A percentile compares a stretch with the other conserved stretches of the same genome.
Evolutionary conservation across 2,888 invertebrate species (phyloP).

Genomic region (Coleophora flavipennella): DNA sequence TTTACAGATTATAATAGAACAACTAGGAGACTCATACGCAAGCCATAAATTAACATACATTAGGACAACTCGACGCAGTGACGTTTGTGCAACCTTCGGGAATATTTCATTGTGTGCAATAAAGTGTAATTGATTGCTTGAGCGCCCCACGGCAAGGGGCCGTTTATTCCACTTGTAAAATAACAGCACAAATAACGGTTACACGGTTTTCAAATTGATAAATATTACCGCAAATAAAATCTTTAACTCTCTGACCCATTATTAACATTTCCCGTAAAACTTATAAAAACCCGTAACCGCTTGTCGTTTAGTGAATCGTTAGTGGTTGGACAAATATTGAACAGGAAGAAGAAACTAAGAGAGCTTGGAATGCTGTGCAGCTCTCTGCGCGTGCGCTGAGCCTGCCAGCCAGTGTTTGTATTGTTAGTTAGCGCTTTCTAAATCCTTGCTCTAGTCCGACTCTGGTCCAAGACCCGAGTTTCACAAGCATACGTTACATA

Average conservation of each 20-base stretch:
- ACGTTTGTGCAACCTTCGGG: conserved; percentile 23
- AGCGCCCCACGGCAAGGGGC: conserved; percentile 19
- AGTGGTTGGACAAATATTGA: conserved; percentile 40
- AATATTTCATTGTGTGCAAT: conserved; percentile 28
- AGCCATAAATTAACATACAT: conserved; percentile 6
- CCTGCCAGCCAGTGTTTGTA: conserved; percentile 48
- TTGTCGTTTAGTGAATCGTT: conserved; percentile 13
- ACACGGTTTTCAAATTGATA: conserved; percentile 10
- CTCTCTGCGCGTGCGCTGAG: conserved; percentile 32
- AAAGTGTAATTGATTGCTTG: conserved; percentile 35
- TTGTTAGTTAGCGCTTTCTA: conserved; percentile 53
- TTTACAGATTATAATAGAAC: too few relatives aligned
- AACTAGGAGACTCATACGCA: too few relatives aligned
- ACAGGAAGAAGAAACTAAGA: conserved; percentile 46
- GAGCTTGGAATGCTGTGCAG: conserved; percentile 50
- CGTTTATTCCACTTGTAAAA: conserved; percentile 39
- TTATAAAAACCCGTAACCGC: too few relatives aligned
- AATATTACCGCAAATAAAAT: too few relatives aligned
- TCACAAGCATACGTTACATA: too few relatives aligned
- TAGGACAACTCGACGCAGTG: conserved; percentile 8
- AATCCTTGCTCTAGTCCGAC: conserved; percentile 28
- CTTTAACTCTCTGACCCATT: too few relatives aligned
- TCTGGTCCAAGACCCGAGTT: not conserved
- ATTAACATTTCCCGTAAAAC: too few relatives aligned
- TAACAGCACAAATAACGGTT: conserved; percentile 13